phyloP scores from a whole-genome alignment of 2,888 invertebrate species.

The Drosophila austrosaltans region DNA sequence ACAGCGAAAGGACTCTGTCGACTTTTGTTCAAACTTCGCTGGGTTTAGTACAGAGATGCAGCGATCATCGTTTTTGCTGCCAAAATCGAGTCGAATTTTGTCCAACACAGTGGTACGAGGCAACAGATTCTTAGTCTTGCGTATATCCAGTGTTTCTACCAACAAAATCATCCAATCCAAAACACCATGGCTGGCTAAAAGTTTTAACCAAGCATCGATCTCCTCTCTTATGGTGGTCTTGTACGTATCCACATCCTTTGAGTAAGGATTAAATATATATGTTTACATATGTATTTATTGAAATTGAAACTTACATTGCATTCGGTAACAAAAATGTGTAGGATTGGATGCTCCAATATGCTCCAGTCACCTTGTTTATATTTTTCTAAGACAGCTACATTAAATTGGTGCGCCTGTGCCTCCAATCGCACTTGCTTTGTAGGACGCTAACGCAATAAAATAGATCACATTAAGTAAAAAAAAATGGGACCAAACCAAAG shows the following conservation, averaged over 20 bases:
- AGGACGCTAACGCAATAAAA: slow-evolving; percentile 85
- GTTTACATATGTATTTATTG: background rate
- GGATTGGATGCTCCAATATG: slow-evolving; percentile 93
- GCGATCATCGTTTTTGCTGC: slow-evolving; percentile 93
- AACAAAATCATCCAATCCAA: slow-evolving; percentile 97
- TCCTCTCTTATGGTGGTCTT: slow-evolving; percentile 94
- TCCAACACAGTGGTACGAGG: slow-evolving; percentile 96
- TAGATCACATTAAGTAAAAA: background rate
- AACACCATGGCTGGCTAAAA: slow-evolving; percentile 89
- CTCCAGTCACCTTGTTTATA: slow-evolving; percentile 90
- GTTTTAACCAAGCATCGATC: slow-evolving; percentile 93
- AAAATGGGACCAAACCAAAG: background rate
- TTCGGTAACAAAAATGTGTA: slow-evolving; percentile 98
- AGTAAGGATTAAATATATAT: slow-evolving; percentile 7
- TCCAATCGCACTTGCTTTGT: slow-evolving; percentile 93
- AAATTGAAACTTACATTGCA: slow-evolving; percentile 88
- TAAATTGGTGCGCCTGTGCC: slow-evolving; percentile 91
- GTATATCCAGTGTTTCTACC: slow-evolving; percentile 95
- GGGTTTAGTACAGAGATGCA: slow-evolving; percentile 96
- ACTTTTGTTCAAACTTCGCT: slow-evolving; percentile 93
- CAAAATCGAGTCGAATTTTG: slow-evolving; percentile 97
- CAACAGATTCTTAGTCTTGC: slow-evolving; percentile 95
- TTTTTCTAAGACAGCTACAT: slow-evolving; percentile 87
- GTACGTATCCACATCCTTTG: slow-evolving; percentile 95
- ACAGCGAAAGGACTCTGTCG: slow-evolving; percentile 95